Evolutionary conservation across 2,797 vertebrate species (phyloP), one percentile per base, ranked within the genome.

Genomic region (Trachurus trachurus): DNA sequence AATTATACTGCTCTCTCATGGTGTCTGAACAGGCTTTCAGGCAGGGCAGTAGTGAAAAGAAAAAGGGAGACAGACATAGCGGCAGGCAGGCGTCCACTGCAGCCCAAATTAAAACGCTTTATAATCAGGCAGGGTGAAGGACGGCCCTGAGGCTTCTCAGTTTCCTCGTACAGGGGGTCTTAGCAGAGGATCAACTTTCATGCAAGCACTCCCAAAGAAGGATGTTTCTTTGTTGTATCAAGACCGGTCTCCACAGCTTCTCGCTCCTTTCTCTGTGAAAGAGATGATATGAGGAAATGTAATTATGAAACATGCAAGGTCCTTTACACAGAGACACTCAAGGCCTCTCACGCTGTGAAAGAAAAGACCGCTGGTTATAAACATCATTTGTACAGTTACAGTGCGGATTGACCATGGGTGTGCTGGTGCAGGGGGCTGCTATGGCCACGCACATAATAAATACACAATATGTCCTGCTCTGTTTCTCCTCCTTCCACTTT

Each of bases 181-280:
- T 90, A 90, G 82, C 86, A 60, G 75, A 79, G 92, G 93, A 94
- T 95, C 93, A 92, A 92, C 90, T 95, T 95, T 93, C 94, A 94
- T 90, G 86, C 62, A 71, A 86, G 89, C 80, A 67, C 88, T 89
- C 86, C 83, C 85, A 87, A 83, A 90, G 87, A 93, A 88, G 87
- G 90, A 88, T 88, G 87, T 85, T 78, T 87, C 90, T 95, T 94
- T 93, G 93, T 93, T 92, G 90, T 76, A 73, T 74, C 70, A 71
- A 76, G 78, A 80, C 56, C 70, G 71, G 70, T 61, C 76, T 54
- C 39, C 74, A 70, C 70, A 29, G 71, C 63, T 54, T 67, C 76
- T 54, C 47, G 61, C 49, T 53, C 39, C 39, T 58, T 1, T 31
- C 45, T 69, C 63, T 73, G 63, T 31, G 74, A 56, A 80, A 76